phyloP scores from a whole-genome alignment of 2,888 invertebrate species.

The Drosophila mettleri region DNA sequence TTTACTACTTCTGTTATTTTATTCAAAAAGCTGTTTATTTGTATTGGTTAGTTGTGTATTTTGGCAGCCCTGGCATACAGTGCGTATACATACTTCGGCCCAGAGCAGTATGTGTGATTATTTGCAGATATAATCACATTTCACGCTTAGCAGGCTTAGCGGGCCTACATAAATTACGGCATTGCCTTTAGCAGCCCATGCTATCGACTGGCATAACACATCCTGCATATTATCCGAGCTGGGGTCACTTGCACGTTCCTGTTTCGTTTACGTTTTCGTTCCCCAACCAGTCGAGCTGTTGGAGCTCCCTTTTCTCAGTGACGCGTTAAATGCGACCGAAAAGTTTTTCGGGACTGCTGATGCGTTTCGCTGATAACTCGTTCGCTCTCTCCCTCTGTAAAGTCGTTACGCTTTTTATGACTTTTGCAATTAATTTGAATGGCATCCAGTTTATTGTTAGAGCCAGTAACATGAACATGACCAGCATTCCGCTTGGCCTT shows the following conservation, averaged over 20 bases:
- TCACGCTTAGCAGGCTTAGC: conserved; percentile 70
- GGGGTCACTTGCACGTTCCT: conserved; percentile 71
- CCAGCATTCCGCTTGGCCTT: conserved; percentile 7
- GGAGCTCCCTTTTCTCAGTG: conserved; percentile 27
- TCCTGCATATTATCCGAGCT: conserved; percentile 35
- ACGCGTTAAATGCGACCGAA: conserved; percentile 38
- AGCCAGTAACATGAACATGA: conserved; percentile 21
- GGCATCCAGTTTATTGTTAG: conserved; percentile 21
- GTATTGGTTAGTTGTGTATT: background rate
- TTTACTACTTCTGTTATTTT: background rate
- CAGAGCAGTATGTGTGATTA: conserved; percentile 32
- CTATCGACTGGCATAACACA: background rate
- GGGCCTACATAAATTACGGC: conserved; percentile 74
- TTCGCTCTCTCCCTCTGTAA: background rate
- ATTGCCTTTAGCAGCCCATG: conserved; percentile 41
- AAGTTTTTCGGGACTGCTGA: conserved; percentile 40
- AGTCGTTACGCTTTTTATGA: conserved; percentile 46
- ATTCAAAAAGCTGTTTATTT: background rate
- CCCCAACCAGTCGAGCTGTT: background rate
- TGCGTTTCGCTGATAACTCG: conserved; percentile 48
- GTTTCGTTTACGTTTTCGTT: conserved; percentile 19
- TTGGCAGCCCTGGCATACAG: conserved; percentile 35
- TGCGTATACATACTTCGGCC: conserved; percentile 2
- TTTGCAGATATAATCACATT: conserved; percentile 70
- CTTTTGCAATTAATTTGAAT: conserved; percentile 57